phyloP scores from a whole-genome alignment of 2,113 vertebrate species.

The Anoura caudifer region DNA sequence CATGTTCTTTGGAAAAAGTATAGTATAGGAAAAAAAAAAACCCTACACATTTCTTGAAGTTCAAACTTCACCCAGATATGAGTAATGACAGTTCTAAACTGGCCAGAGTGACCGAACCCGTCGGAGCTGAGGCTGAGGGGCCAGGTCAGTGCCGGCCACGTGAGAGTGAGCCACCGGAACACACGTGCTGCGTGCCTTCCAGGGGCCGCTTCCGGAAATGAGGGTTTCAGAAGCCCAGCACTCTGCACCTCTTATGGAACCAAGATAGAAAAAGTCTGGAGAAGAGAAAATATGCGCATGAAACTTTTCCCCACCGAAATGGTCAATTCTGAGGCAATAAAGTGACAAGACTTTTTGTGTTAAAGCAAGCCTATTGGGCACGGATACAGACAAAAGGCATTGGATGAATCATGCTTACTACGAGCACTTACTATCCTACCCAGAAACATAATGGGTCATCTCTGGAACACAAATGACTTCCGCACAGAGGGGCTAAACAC shows the following conservation, averaged over 20 bases:
- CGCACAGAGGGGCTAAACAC: constrained; percentile 31
- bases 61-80: neutral
- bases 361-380: neutral
- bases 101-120: neutral
- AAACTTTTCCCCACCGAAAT: neutral
- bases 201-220: neutral
- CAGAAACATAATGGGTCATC: constrained; percentile 34
- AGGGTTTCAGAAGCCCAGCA: neutral
- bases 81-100: neutral
- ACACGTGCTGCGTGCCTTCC: neutral
- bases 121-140: neutral
- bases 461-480: constrained; percentile 40
- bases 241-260: neutral
- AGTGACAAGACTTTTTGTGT: neutral
- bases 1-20: neutral
- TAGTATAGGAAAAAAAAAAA: neutral
- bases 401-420: constrained; percentile 45
- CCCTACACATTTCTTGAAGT: neutral
- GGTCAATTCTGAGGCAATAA: constrained; percentile 7
- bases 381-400: neutral
- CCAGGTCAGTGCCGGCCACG: accelerated
- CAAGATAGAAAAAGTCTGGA: neutral
- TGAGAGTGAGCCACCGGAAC: neutral
- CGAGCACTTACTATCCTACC: constrained; percentile 34
- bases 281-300: neutral